Conservation (phyloP, 2,888 invertebrate species). For the Thymelicus sylvestris region DNA sequence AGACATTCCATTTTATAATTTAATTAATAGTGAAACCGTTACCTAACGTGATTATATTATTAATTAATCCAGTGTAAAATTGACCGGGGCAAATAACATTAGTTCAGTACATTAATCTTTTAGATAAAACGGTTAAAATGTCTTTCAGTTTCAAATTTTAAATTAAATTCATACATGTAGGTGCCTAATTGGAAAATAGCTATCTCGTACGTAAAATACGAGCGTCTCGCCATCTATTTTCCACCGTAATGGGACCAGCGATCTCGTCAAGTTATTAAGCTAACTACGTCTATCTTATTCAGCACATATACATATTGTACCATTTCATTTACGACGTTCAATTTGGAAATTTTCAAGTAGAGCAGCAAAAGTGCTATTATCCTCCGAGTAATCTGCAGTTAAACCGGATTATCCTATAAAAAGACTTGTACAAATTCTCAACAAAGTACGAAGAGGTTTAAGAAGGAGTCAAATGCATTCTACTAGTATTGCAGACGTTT, state of each 20-base stretch:
- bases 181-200: too few species aligned
- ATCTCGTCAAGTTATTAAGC: too few species aligned
- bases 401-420: slow-evolving; percentile 27
- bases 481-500: background rate
- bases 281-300: background rate
- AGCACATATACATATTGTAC: background rate
- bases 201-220: too few species aligned
- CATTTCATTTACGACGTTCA: slow-evolving; percentile 19
- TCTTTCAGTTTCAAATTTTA: too few species aligned
- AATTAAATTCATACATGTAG: too few species aligned
- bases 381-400: slow-evolving; percentile 36
- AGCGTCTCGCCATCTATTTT: too few species aligned
- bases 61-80: background rate
- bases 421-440: slow-evolving; percentile 10
- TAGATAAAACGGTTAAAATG: too few species aligned
- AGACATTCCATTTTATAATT: slow-evolving; percentile 12
- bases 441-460: slow-evolving; percentile 16
- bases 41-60: background rate
- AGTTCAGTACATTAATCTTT: too few species aligned
- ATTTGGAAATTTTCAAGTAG: slow-evolving; percentile 21
- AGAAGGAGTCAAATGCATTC: slow-evolving; percentile 20
- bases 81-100: too few species aligned
- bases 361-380: slow-evolving; percentile 25
- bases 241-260: too few species aligned
- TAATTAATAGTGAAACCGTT: slow-evolving; percentile 5